A percentile compares a stretch with the other conserved stretches of the same genome.
Evolutionary conservation across 1,140 invertebrate species (phyloP).

Genomic region (Penaeus chinensis): DNA sequence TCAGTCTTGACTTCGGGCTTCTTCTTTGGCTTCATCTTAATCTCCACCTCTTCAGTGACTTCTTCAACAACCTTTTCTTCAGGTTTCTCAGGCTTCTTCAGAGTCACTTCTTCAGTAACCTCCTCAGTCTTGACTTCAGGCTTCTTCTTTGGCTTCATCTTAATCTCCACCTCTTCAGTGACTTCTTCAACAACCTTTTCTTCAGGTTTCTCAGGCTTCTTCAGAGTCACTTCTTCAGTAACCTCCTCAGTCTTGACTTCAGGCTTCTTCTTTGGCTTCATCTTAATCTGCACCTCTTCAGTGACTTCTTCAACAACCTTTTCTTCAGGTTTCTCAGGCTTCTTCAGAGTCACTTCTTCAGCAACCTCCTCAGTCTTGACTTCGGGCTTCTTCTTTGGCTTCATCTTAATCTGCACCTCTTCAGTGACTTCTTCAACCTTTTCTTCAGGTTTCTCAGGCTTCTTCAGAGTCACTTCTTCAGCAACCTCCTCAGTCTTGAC

Average conservation of each 20-base stretch:
- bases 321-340: conserved; percentile 23
- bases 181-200: conserved; percentile 16
- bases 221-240: conserved; percentile 10
- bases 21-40: no score
- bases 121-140: no score
- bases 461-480: conserved; percentile 37
- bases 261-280: no score
- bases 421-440: conserved; percentile 32
- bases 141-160: no score
- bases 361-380: conserved; percentile 42
- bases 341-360: conserved; percentile 39
- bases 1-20: no score
- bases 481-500: conserved; percentile 40
- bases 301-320: neutral
- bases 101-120: neutral
- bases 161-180: neutral
- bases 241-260: no score
- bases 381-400: conserved; percentile 16
- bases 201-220: conserved; percentile 16
- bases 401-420: conserved; percentile 28
- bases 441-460: conserved; percentile 23
- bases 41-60: neutral
- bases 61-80: conserved; percentile 24
- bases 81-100: conserved; percentile 28
- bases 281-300: neutral